Evolutionary conservation across 92 coral and sea anemone species (phyloP).

Genomic region (Phenganax marumi): DNA sequence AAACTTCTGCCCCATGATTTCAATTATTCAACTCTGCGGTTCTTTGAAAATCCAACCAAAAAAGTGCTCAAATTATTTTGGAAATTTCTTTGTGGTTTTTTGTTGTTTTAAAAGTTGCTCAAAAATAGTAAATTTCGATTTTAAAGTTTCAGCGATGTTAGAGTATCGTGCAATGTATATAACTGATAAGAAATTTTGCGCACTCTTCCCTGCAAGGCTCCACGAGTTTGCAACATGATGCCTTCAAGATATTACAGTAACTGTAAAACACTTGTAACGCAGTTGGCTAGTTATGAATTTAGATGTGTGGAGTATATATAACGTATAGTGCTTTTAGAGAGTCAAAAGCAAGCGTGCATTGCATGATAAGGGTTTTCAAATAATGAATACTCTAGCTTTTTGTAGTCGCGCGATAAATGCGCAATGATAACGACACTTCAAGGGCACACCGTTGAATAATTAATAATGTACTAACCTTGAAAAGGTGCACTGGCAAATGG

Average conservation of each 20-base stretch:
- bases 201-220: too few relatives aligned
- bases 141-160: not conserved
- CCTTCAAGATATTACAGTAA: not conserved
- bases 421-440: conserved; percentile 12
- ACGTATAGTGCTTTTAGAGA: too few relatives aligned
- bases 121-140: not conserved
- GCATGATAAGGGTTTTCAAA: not conserved
- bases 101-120: not conserved
- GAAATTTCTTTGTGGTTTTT: not conserved
- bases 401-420: not conserved
- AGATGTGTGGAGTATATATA: too few relatives aligned
- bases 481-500: conserved; percentile 64
- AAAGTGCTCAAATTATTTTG: not conserved
- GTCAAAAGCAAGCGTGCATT: not conserved
- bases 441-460: conserved; percentile 28
- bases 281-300: too few relatives aligned
- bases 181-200: not conserved
- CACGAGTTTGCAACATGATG: too few relatives aligned
- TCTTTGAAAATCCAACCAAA: conserved; percentile 10
- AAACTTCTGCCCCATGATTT: conserved; percentile 13
- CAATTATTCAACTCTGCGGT: conserved; percentile 40
- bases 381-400: not conserved
- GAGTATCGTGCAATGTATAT: not conserved
- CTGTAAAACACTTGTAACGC: not conserved
- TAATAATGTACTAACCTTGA: conserved; percentile 34